These are phyloP conservation scores for Matsumurasca onukii DNA, from an alignment of 1,140 invertebrate genomes.

Conservation along the genomic window DNA sequence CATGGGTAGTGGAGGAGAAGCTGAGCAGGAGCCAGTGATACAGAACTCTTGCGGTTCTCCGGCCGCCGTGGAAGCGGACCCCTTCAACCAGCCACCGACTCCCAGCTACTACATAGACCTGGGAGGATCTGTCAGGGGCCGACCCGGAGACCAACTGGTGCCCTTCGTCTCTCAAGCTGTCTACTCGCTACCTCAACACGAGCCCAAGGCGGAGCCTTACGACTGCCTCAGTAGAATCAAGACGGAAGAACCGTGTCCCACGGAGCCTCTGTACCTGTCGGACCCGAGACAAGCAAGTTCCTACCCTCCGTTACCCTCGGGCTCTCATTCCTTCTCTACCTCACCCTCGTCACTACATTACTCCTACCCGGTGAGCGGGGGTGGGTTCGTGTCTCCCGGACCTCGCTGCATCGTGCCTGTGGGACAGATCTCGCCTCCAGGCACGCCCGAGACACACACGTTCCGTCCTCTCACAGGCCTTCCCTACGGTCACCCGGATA, in stretches of 20 bases:
- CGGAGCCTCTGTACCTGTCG: neutral
- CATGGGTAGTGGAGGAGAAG: slow-evolving; percentile 43
- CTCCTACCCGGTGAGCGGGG: neutral
- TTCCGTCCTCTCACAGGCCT: neutral
- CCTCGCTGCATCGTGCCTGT: slow-evolving; percentile 32
- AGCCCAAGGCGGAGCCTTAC: neutral
- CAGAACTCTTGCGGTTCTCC: neutral
- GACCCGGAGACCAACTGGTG: slow-evolving; percentile 6
- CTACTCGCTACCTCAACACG: slow-evolving; percentile 14
- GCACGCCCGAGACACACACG: slow-evolving; percentile 31
- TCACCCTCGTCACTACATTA: neutral
- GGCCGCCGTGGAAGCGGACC: neutral
- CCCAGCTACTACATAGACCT: slow-evolving; percentile 31
- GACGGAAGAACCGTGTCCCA: neutral
- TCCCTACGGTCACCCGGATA: neutral
- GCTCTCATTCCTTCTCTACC: neutral
- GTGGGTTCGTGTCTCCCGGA: neutral
- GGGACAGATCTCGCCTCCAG: slow-evolving; percentile 33
- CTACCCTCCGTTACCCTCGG: slow-evolving; percentile 14
- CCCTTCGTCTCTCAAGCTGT: neutral
- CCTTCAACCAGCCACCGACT: slow-evolving; percentile 3
- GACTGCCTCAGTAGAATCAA: slow-evolving; percentile 21
- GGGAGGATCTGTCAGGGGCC: slow-evolving; percentile 22
- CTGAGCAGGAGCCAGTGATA: slow-evolving; percentile 4
- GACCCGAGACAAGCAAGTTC: neutral